Evolutionary conservation across 2,797 vertebrate species (phyloP).

Genomic region (Tympanoctomys barrerae): DNA sequence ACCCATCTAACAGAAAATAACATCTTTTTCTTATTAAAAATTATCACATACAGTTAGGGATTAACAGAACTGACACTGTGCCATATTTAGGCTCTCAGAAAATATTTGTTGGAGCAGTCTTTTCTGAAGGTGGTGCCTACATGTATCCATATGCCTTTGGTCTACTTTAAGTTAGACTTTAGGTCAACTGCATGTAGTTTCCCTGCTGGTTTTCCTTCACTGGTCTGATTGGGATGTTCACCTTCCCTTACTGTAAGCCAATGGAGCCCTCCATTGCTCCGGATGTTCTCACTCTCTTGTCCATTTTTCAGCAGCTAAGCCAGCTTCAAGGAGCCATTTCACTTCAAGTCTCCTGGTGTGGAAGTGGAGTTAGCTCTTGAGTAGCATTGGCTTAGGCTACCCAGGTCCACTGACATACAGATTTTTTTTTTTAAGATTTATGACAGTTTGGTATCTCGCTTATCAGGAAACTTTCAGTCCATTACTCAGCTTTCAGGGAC

Average conservation of each 20-base stretch:
- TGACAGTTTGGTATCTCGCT: constrained; percentile 4
- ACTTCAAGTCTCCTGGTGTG: background rate
- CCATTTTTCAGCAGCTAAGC: background rate
- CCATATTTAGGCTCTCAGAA: background rate
- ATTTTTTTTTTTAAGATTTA: background rate
- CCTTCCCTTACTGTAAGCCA: background rate
- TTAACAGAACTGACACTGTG: background rate
- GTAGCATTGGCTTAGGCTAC: background rate
- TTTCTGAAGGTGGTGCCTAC: background rate
- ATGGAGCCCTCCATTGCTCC: background rate
- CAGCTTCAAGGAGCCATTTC: background rate
- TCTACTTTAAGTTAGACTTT: background rate
- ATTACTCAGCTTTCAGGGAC: background rate
- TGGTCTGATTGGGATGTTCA: background rate
- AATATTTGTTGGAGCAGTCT: constrained; percentile 1
- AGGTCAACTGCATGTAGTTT: background rate
- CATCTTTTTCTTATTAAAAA: background rate
- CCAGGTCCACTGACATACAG: background rate
- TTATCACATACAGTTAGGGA: background rate
- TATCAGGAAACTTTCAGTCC: constrained; percentile 11
- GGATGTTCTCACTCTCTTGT: background rate
- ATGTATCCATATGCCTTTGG: background rate
- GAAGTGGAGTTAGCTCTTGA: background rate
- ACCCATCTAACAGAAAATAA: background rate
- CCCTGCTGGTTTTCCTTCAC: background rate